A percentile compares a stretch with the other conserved stretches of the same genome.
Evolutionary conservation across 2,797 vertebrate species (phyloP).

Genomic region (Eulemur mongoz): DNA sequence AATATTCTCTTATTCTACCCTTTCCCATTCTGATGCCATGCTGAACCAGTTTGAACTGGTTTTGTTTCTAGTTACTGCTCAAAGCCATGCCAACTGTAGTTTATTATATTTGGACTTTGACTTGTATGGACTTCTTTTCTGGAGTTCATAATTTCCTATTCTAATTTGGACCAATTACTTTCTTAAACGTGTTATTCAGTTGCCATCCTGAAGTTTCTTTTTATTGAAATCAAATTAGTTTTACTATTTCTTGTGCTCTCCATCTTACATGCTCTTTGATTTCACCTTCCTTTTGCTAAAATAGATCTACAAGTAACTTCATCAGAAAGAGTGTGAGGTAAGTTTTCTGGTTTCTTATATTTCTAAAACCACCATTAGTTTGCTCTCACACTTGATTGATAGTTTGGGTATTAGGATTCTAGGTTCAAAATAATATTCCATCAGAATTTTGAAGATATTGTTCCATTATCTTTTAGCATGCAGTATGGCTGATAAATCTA

Average conservation of each 20-base stretch:
- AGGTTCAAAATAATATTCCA: background rate
- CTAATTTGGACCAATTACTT: background rate
- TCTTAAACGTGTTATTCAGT: background rate
- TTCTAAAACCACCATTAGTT: slow-evolving; percentile 26
- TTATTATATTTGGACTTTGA: slow-evolving; percentile 12
- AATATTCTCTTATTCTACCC: background rate
- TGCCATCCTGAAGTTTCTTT: slow-evolving; percentile 6
- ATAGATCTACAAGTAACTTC: background rate
- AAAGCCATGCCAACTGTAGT: background rate
- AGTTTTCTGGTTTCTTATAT: background rate
- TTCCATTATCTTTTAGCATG: background rate
- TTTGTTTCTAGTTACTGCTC: background rate
- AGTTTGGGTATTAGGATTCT: slow-evolving; percentile 12
- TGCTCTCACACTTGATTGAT: background rate
- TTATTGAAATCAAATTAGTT: background rate
- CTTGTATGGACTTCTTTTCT: background rate
- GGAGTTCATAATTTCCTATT: slow-evolving; percentile 11
- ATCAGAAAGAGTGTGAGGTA: background rate
- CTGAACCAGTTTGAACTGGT: background rate
- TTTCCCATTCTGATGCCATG: background rate
- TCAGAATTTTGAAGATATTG: background rate
- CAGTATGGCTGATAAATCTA: background rate
- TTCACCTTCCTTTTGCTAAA: background rate
- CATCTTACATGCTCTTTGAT: background rate
- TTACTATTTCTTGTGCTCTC: background rate